Evolutionary conservation across 1,140 invertebrate species (phyloP), one percentile per base, ranked within the genome.

Genomic region (Cylas formicarius): DNA sequence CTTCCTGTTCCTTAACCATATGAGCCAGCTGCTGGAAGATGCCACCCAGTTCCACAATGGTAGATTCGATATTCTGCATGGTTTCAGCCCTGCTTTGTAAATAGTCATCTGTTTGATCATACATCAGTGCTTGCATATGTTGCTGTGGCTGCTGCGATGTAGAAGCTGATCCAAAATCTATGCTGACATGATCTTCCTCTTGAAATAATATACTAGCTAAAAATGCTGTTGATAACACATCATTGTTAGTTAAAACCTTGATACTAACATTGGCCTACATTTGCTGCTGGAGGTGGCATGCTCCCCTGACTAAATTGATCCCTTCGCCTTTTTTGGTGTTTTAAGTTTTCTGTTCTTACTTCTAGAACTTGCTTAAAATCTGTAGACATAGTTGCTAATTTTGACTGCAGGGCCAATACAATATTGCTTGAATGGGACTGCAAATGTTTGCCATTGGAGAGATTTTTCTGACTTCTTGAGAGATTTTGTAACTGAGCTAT

Each of bases 1-100:
- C 96, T 69, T 97, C 94, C 70, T 99, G 97, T 70, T 99, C 96
- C 64, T 97, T 95, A 16, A 99, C 94, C 91, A 99, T 96, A 61
- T 90, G 86, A 13, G 96, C 94, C 50, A 99, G 71, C 66, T 99
- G 95, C 62, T 91, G 87, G 65, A 99, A 99, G 63, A 99, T 99
- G 27, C 88, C 89, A 4, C 96, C 95, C n/a, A 99, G 70, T 71
- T 99, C 96, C 10, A 98, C 91, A 61, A 99, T 99, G 19, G 95
- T 99, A 8, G 90, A 91, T 69, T 99, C 96, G 60, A 99, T 98
- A 66, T 90, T 97, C 66, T 97, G 91, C 93, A 99, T 98, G 0
- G 94, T 94, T 63, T 96, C 91, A 22, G 91, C 91, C 56, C 96
- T 74, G 62, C 85, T 87, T 61, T 90, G 84, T 16, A 97, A 76